Base-by-base conservation (phyloP, 1,140 invertebrate genomes). In the Battus philenor region DNA sequence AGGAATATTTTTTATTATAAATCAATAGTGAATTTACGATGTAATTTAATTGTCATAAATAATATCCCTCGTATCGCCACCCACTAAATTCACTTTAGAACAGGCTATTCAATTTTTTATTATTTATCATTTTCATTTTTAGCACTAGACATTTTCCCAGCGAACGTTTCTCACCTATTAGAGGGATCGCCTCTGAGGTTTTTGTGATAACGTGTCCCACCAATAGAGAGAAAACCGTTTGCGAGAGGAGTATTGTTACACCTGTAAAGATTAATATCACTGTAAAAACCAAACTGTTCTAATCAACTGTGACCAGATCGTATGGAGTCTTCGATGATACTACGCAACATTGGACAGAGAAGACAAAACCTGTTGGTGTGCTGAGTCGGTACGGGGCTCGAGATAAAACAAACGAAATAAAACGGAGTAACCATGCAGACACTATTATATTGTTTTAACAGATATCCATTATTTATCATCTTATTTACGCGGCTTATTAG, bases 161-260 rank as follows among this genome's bases (percentile, higher is more conserved):
- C 69, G 56, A 61, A 63, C 45, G 63, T 63, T 75, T 79, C 85
- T 87, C 92, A 98, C 97, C 97, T 94, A 99, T 96, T 80, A 99
- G 90, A 78, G 97, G 97, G 82, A 99, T 93, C 78, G 97, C 96
- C 85, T 99, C 97, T 81, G 96, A 98, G 78, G 97, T 97, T 89
- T 97, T 95, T 86, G 97, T 98, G 88, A 98, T 97, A 80, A 97
- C 93, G 91, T 97, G 91, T 86, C 93, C 95, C 88, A 99, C 93
- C 91, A 99, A 93, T 89, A 99, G 91, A 88, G 98, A 97, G 91
- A 99, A 99, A 88, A 99, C 97, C 89, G 97, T 98, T 91, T 99
- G 93, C 79, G 97, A 98, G 88, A 99, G 95, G 87, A 99, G 93
- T 90, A 99, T 98, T 88, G 97, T 99, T 85, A 99, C 95, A 93